Conservation (phyloP, 2,113 vertebrate genomes). For the Ovis aries region DNA sequence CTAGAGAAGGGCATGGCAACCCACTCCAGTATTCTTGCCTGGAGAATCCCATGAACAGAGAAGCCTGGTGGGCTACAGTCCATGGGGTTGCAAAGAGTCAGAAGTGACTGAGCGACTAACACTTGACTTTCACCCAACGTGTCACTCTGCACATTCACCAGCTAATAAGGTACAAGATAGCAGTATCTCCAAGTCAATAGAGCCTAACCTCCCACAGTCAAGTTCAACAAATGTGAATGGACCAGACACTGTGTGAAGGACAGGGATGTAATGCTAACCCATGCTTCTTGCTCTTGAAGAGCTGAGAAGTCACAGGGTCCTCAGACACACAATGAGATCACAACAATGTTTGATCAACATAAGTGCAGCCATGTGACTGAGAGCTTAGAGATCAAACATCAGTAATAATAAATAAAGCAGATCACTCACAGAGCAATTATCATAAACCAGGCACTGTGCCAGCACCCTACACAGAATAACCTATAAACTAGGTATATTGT, state of each 20-base stretch:
- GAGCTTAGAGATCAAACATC: neutral
- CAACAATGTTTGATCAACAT: neutral
- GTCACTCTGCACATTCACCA: neutral
- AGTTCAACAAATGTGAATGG: neutral
- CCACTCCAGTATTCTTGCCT: neutral
- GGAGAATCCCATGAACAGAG: neutral
- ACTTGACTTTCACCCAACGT: neutral
- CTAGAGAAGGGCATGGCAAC: neutral
- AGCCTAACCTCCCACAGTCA: neutral
- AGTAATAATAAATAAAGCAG: neutral
- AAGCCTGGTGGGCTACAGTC: neutral
- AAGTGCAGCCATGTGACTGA: too few relatives aligned
- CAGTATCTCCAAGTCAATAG: neutral
- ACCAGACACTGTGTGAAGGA: accelerated
- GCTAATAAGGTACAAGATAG: neutral
- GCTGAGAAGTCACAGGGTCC: neutral
- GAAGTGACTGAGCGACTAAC: neutral
- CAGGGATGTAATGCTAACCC: accelerated
- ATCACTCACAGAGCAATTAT: neutral
- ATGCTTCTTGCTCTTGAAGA: neutral
- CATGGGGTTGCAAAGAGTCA: neutral
- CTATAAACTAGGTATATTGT: neutral
- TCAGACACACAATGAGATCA: neutral
- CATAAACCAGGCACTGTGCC: neutral
- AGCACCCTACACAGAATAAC: neutral